Evolutionary conservation across 2,113 vertebrate genomes (phyloP), one percentile per base, ranked within the genome.

Genomic region (Dermatemys mawii): DNA sequence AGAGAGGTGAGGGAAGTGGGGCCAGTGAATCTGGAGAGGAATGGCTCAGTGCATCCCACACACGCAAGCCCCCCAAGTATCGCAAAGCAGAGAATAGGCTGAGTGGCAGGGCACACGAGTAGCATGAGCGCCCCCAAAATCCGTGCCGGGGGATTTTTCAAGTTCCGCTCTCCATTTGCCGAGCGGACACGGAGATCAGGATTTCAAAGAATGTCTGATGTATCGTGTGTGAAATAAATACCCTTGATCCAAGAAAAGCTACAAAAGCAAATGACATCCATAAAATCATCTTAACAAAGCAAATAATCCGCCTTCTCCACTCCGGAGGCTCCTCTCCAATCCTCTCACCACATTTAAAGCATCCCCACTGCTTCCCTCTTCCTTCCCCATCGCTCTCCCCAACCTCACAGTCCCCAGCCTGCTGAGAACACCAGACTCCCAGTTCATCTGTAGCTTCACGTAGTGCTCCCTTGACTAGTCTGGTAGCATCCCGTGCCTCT

Each of bases 261-360:
- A 44, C 84, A 19, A 83, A 87, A 92, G 92, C 53, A 4, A 46
- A 1, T 94, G 26, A 82, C 51, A 11, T 2, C 50, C 83, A 1
- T 8, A 38, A 92, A 93, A 78, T 0, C 2, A 29, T 5, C 21
- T 81, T 83, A 75, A 60, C 0, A 4, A 80, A 44, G 78, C 0
- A 14, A 50, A 75, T 81, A 83, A 96, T 50, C 86, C 38, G 19
- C 26, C 26, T 54, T 0, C 12, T 22, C 57, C 38, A 35, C n/a
- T 46, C 35, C 11, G 22, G 27, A 46, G 80, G 51, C 41, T 8
- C 51, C 21, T 67, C 46, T 51, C 80, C 50, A 5, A 44, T 35
- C 80, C 51, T 57, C 24, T 21, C 41, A 82, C 63, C n/a, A 54
- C 19, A 14, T 73, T 35, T n/a, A 53, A 48, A 54, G 26, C n/a